Evolutionary conservation across 2,888 invertebrate species (phyloP), one percentile per base, ranked within the genome.

Genomic region (Pyrrhia umbra): DNA sequence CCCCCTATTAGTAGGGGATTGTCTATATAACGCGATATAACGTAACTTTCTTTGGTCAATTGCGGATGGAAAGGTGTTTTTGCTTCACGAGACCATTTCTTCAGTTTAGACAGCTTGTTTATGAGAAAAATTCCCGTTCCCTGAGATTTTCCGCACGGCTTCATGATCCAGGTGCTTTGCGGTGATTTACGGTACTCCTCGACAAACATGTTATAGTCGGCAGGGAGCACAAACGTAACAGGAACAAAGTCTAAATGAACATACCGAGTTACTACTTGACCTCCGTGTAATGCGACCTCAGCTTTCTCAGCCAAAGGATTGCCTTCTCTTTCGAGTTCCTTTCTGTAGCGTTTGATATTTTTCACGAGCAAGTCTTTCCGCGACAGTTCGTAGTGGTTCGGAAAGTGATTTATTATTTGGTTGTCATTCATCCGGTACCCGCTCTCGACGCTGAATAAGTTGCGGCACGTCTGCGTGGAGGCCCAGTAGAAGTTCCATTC

Each of bases 401-500:
- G 99, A 87, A 98, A 99, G 89, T 99, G 99, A 92, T 98, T 99
- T 63, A 99, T 98, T 49, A 98, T 96, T 93, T 98, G 98, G 93
- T 98, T 97, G 89, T 98, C 98, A 79, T 97, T 97, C 87, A 91
- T 89, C 30, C 89, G 80, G 58, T 88, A 88, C 21, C 90, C 90
- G 64, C 89, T 89, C 66, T 90, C 88, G 4, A 88, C 86, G 68
- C 87, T 98, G 89, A 99, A 99, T 59, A 99, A 96, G 85, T 97
- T 98, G 55, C 98, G 95, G 83, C 98, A 98, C 2, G 98, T 98
- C 84, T 97, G 97, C 0, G 98, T 98, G 46, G 97, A 97, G 5
- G 98, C 98, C 98, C 99, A 99, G 89, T 98, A 99, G 88, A 98
- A 97, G 90, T 99, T 98, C 99, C 99, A 99, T 83, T 98, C 98